These are phyloP conservation scores for Phocoena phocoena DNA, from an alignment of 2,113 vertebrate genomes.

Conservation along the genomic window DNA sequence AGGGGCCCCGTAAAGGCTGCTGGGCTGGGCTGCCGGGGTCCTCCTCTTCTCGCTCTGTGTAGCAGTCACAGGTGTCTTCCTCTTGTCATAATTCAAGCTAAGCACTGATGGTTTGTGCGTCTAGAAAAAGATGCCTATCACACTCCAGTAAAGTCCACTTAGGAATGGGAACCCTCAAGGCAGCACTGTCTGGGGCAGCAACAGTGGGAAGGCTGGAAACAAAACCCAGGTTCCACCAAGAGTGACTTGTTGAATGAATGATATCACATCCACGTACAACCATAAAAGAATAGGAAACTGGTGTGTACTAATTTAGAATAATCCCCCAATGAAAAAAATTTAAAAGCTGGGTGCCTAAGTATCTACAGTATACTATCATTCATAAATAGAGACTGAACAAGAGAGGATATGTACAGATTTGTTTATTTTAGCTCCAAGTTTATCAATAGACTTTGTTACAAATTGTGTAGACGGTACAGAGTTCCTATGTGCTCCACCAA, in stretches of 20 bases:
- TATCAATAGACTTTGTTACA: not conserved
- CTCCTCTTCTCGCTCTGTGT: accelerated
- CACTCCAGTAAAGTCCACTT: accelerated
- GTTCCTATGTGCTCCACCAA: accelerated
- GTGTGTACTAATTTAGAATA: not conserved
- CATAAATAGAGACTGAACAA: accelerated
- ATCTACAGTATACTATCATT: accelerated
- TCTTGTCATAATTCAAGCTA: not conserved
- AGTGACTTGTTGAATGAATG: accelerated
- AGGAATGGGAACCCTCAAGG: accelerated
- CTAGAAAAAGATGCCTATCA: too few relatives aligned
- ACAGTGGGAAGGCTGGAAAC: not conserved
- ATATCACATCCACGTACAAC: accelerated
- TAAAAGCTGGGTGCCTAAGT: not conserved
- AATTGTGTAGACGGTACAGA: not conserved
- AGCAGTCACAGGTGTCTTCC: not conserved
- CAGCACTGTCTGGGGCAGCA: accelerated
- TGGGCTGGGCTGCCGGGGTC: too few relatives aligned
- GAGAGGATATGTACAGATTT: not conserved
- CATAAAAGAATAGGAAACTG: not conserved
- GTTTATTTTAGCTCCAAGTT: not conserved
- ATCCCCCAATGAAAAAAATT: not conserved
- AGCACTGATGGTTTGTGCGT: accelerated
- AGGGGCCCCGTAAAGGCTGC: not conserved
- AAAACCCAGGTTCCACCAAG: not conserved